Base-by-base conservation (phyloP, 2,888 invertebrate species). In the Sericinus montela region DNA sequence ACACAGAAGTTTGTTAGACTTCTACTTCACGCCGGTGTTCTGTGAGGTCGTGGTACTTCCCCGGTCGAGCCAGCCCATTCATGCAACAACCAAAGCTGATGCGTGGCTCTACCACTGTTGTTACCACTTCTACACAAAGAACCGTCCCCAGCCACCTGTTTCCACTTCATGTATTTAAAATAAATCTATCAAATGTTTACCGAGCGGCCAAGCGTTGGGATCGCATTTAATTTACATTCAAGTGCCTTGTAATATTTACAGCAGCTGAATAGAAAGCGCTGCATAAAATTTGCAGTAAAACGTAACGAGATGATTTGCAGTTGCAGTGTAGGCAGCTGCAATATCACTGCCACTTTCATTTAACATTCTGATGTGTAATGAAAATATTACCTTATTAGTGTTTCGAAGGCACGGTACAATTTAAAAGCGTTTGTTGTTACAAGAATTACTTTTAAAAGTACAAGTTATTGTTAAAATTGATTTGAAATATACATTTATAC, bases 271-370 rank as follows among this genome's bases (percentile, higher is more conserved):
- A 16, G 37, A 3, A 29, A 28, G 37, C 16, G 11, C 32, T 42
- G 41, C 13, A 23, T 45, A 45, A 38, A 45, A 14, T 23, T 35
- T 40, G 40, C 14, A 25, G 23, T 28, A 35, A 34, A 35, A 40
- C 32, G 35, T 48, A 25, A 36, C 34, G 35, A 46, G 35, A 40
- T 38, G 45, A 45, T 48, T 35, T 35, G 45, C 37, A 30, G 35
- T 8, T 28, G 30, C 19, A 8, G 16, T 8, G 9, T 16, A 15
- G 14, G 8, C 11, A 10, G 35, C 11, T 32, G 11, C 32, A 32
- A 11, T 42, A 37, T n/a, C 28, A n/a, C 11, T 38, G 23, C 38
- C 11, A 11, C 5, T 11, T 11, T 32, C 32, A 32, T 32, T 32
- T 25, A 25, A 25, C 7, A 25, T 25, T 11, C 32, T 11, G 32